These are phyloP conservation scores for Malacoctenus gilli DNA, from an alignment of 2,797 vertebrate genomes.

Conservation along the genomic window DNA sequence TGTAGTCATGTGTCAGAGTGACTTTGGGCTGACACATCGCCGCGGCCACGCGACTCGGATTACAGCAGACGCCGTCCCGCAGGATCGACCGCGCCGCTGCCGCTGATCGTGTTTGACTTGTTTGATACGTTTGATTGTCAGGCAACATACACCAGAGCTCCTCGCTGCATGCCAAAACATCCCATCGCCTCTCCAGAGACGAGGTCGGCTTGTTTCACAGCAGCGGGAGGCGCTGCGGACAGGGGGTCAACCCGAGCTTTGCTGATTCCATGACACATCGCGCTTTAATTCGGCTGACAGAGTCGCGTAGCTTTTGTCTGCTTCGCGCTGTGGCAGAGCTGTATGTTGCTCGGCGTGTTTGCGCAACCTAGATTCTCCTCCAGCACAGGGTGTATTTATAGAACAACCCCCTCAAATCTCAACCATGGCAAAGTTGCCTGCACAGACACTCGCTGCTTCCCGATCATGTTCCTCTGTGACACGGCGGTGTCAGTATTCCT, in stretches of 20 bases:
- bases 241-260: neutral
- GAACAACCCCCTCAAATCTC: conserved; percentile 72
- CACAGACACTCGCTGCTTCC: conserved; percentile 56
- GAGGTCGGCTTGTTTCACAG: conserved; percentile 12
- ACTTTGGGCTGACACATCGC: conserved; percentile 52
- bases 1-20: conserved; percentile 46
- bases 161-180: conserved; percentile 11
- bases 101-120: conserved; percentile 63
- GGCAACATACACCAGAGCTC: conserved; percentile 32
- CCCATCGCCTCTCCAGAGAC: conserved; percentile 5
- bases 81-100: conserved; percentile 37
- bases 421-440: conserved; percentile 66
- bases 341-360: conserved; percentile 64
- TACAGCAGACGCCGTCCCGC: conserved; percentile 49
- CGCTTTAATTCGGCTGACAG: conserved; percentile 40
- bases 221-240: neutral
- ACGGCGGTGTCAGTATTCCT: conserved; percentile 13
- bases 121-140: conserved; percentile 55
- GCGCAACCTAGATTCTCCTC: conserved; percentile 78
- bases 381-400: conserved; percentile 75
- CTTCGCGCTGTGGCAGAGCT: conserved; percentile 40
- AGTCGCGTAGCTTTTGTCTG: conserved; percentile 27
- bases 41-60: conserved; percentile 46
- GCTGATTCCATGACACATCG: neutral
- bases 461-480: conserved; percentile 54